Evolutionary conservation across 1,140 invertebrate species (phyloP), one percentile per base, ranked within the genome.

Genomic region (Drosophila asahinai): DNA sequence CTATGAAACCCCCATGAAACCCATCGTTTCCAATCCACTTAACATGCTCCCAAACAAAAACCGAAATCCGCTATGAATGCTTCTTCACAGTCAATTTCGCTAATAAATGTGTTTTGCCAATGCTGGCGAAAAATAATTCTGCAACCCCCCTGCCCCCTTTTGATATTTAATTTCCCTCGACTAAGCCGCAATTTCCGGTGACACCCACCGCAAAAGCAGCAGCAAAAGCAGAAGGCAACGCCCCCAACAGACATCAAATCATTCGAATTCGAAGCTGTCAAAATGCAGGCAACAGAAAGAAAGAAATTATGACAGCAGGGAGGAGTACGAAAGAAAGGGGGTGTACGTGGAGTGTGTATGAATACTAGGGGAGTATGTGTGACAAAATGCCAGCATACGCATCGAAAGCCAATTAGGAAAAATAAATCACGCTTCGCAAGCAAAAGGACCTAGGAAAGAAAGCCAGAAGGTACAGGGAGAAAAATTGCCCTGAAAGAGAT

Each of bases 381-480:
- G 57, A 48, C 78, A 79, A 81, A 86, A 86, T 86, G 75, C 76
- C 83, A 72, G 67, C 68, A 68, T 80, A 90, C 79, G 86, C 81
- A 76, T 77, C 78, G 74, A 91, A 90, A 90, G 86, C 86, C 86
- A 90, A 90, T 90, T 90, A 90, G 86, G 63, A 68, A 86, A 83
- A 80, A 86, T 86, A 89, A 90, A 89, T 91, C 86, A 86, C 71
- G 68, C 67, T 63, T 81, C 86, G 80, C 75, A 74, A 66, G 86
- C 80, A 64, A 67, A 79, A 83, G 71, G 83, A 73, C 71, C 71
- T 59, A 64, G 57, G 8, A 38, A 55, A 55, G 17, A 68, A 73
- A 64, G 62, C 47, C 60, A 57, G n/a, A 12, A 14, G 5, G 19
- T 71, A 27, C 63, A 68, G 63, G 33, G 30, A 30, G 40, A 22